Evolutionary conservation across 2,797 vertebrate genomes (phyloP).

Genomic region (Clarias laeviceps): DNA sequence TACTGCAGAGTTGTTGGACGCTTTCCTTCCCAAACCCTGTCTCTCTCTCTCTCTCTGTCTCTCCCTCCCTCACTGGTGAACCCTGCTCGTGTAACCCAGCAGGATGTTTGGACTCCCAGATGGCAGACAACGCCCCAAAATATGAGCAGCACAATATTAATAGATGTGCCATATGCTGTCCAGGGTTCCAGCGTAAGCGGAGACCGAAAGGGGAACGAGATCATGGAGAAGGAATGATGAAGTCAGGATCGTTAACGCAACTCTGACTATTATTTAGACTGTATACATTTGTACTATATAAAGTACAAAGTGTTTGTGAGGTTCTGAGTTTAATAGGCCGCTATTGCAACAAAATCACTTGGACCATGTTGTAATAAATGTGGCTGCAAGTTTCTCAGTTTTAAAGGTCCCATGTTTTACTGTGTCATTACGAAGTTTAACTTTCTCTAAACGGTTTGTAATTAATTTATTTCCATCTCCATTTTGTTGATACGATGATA

Average conservation of each 20-base stretch:
- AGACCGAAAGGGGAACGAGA: background rate
- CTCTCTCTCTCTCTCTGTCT: background rate
- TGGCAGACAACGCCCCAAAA: constrained; percentile 55
- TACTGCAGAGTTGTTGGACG: background rate
- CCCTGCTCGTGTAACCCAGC: constrained; percentile 35
- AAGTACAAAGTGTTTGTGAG: background rate
- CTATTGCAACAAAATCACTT: background rate
- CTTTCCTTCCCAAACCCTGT: background rate
- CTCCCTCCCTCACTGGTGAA: background rate
- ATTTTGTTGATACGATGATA: no score
- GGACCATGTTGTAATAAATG: background rate
- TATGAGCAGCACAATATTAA: constrained; percentile 58
- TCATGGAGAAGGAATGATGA: constrained; percentile 2
- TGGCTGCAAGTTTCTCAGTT: background rate
- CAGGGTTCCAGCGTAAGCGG: constrained; percentile 25
- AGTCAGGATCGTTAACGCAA: background rate
- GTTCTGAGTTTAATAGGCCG: background rate
- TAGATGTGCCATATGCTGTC: constrained; percentile 57
- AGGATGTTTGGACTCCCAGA: constrained; percentile 34
- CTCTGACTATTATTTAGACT: background rate
- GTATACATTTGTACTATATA: no score
- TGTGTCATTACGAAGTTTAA: no score
- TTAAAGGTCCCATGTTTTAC: background rate
- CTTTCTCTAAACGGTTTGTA: no score
- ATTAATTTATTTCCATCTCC: no score